Evolutionary conservation across 2,797 vertebrate genomes (phyloP).

Genomic region (Chaetodon trifasciatus): DNA sequence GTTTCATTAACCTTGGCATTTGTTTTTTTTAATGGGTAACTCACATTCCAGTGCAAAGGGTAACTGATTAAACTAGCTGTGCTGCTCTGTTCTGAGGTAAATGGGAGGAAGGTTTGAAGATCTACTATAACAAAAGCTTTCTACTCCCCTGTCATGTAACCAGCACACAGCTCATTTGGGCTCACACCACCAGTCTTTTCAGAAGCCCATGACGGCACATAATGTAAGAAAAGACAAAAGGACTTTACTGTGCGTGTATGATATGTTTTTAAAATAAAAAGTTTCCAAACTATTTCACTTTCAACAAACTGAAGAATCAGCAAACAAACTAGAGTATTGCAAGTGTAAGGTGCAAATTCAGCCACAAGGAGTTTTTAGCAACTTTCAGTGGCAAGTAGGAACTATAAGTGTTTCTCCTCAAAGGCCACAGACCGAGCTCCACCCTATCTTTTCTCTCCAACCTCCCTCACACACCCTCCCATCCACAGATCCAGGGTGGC

Average conservation of each 20-base stretch:
- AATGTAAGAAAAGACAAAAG: not conserved
- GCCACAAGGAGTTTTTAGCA: conserved; percentile 19
- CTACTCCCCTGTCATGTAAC: not conserved
- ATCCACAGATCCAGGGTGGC: conserved; percentile 21
- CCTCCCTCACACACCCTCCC: conserved; percentile 5
- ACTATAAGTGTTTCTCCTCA: conserved; percentile 16
- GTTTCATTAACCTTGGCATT: conserved; percentile 57
- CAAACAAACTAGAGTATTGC: not conserved
- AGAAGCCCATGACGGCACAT: not conserved
- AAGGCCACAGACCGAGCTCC: conserved; percentile 43
- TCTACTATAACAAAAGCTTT: not conserved
- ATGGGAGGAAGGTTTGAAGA: not conserved
- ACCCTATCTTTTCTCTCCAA: conserved; percentile 25
- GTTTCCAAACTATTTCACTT: not conserved
- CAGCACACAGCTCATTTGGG: not conserved
- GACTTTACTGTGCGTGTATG: not conserved
- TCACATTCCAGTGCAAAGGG: conserved; percentile 58
- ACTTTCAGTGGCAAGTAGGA: not conserved
- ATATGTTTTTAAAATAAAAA: not conserved
- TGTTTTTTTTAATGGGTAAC: conserved; percentile 69
- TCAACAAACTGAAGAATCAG: not conserved
- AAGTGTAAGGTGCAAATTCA: conserved; percentile 9
- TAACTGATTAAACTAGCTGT: conserved; percentile 48
- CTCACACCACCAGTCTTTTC: not conserved
- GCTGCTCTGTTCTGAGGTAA: conserved; percentile 6